Percentiles rank a stretch among this genome's conserved stretches.
These are phyloP conservation scores for Cervus canadensis DNA, from an alignment of 2,113 vertebrate species.

Conservation along the genomic window DNA sequence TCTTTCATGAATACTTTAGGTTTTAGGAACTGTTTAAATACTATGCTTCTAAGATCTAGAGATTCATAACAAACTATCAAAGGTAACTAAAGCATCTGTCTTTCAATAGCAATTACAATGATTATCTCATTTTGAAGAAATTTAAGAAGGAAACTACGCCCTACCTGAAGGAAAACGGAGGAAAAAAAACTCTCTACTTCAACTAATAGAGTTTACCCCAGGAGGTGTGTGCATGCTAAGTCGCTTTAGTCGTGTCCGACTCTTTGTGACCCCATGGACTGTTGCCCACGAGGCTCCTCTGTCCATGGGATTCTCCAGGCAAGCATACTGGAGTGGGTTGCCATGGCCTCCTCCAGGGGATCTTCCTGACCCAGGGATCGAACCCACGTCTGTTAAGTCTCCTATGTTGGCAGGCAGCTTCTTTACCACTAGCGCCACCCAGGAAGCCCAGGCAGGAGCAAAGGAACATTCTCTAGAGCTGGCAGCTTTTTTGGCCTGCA, in stretches of 20 bases:
- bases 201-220: not conserved
- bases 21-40: constrained; percentile 10
- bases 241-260: not conserved
- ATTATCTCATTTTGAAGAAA: not conserved
- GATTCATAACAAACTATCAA: not conserved
- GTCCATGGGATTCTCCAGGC: not conserved
- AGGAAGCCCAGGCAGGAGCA: not conserved
- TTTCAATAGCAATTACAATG: not conserved
- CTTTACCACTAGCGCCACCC: not conserved
- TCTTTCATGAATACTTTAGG: not conserved
- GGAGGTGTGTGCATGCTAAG: not conserved
- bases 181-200: not conserved
- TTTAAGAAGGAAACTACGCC: not conserved
- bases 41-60: not conserved
- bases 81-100: not conserved
- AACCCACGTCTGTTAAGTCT: not conserved
- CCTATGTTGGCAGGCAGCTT: not conserved
- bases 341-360: not conserved
- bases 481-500: not conserved
- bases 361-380: not conserved
- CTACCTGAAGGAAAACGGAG: not conserved
- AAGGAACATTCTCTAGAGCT: not conserved
- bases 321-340: not conserved
- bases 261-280: not conserved
- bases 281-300: not conserved